phyloP scores from a whole-genome alignment of 2,888 invertebrate species.

The Choreutis nemorana region DNA sequence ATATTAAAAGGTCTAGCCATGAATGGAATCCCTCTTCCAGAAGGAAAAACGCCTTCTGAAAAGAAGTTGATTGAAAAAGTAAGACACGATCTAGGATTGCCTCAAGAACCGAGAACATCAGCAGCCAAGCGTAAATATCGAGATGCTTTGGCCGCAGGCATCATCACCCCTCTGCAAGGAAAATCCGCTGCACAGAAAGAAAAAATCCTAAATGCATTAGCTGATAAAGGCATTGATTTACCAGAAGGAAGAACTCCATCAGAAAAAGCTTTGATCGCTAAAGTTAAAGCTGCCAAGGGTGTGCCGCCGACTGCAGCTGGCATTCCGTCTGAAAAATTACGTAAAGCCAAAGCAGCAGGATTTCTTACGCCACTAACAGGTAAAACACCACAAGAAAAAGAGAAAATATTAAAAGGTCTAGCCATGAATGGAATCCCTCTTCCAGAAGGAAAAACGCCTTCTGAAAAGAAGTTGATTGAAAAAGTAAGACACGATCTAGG shows the following conservation, averaged over 20 bases:
- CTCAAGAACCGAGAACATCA: slow-evolving; percentile 11
- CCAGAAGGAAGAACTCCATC: slow-evolving; percentile 17
- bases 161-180: slow-evolving; percentile 17
- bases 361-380: slow-evolving; percentile 13
- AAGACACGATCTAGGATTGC: slow-evolving; percentile 15
- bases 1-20: slow-evolving; percentile 10
- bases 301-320: slow-evolving; percentile 9
- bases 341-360: slow-evolving; percentile 14
- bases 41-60: slow-evolving; percentile 17
- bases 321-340: slow-evolving; percentile 10
- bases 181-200: slow-evolving; percentile 13
- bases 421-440: slow-evolving; percentile 14
- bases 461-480: slow-evolving; percentile 14
- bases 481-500: slow-evolving; percentile 20
- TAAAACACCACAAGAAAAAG: slow-evolving; percentile 10
- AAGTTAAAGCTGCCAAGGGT: slow-evolving; percentile 10
- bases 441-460: slow-evolving; percentile 18
- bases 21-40: slow-evolving; percentile 13
- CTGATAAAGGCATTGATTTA: slow-evolving; percentile 16
- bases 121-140: slow-evolving; percentile 1
- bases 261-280: slow-evolving; percentile 16
- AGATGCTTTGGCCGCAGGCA: slow-evolving; percentile 13
- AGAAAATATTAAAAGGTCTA: slow-evolving; percentile 7
- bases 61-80: slow-evolving; percentile 16
- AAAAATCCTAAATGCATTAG: slow-evolving; percentile 13